A percentile compares a stretch with the other conserved stretches of the same genome.
Evolutionary conservation across 2,888 invertebrate species (phyloP).

Genomic region (Nomada ferruginata): DNA sequence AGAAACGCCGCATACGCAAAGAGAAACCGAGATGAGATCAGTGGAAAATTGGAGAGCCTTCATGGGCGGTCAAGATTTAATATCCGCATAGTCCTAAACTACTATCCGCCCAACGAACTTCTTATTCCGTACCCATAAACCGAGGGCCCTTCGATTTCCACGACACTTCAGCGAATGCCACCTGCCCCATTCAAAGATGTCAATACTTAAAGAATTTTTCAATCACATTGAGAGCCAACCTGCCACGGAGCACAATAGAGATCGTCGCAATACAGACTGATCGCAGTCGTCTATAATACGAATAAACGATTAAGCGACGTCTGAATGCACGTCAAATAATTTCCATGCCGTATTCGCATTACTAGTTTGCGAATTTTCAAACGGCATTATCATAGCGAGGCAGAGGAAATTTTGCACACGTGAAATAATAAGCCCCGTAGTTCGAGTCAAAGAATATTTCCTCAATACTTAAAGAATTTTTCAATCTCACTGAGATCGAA

Average conservation of each 20-base stretch:
- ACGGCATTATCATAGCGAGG: neutral
- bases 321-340: neutral
- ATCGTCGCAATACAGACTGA: neutral
- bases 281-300: neutral
- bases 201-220: neutral
- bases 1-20: constrained; percentile 31
- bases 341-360: neutral
- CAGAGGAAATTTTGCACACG: too few relatives aligned
- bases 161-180: neutral
- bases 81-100: constrained; percentile 69
- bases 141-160: constrained; percentile 30
- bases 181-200: neutral
- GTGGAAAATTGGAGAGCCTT: constrained; percentile 56
- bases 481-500: neutral
- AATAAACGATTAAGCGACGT: neutral
- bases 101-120: constrained; percentile 50
- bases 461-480: neutral
- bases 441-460: too few relatives aligned
- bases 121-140: constrained; percentile 53
- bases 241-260: neutral
- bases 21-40: constrained; percentile 45
- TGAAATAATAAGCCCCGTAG: neutral
- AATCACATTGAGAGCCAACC: neutral
- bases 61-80: constrained; percentile 61
- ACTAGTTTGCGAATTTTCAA: neutral